Base-by-base conservation (phyloP, 2,113 vertebrate genomes). In the Sisor rabdophorus region DNA sequence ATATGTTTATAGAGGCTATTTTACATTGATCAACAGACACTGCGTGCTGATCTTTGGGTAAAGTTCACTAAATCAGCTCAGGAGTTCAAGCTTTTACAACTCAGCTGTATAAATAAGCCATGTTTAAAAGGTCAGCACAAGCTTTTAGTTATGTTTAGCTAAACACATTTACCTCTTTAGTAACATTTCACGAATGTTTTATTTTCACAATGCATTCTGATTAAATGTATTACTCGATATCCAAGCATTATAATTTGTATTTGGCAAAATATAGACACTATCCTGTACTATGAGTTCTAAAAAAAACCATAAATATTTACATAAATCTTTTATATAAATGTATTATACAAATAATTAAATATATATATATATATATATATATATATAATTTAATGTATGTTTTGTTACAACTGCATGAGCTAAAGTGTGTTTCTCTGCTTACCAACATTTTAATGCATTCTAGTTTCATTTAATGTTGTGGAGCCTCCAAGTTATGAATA, bases 21-120 rank as follows among this genome's bases (percentile, higher is more conserved):
- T 60, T 36, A 16, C 5, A 19, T 73, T 72, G 24, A 44, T 55
- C 30, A 44, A 72, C 70, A 58, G 56, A 30, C 32, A 13, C 71
- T 73, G 22, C 55, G 20, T 73, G 47, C 36, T 59, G 36, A 58
- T 28, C 5, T 20, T 17, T 60, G 40, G 16, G 12, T 58, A 73
- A 73, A 73, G 40, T 60, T 60, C 71, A 60, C 6, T 28, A 26
- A 73, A 36, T 48, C 13, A 26, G 11, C 28, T 73, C 22, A 60
- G 36, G 11, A 50, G 36, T 26, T 28, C 17, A 60, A 50, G 54
- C 55, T 59, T 48, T 73, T 24, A n/a, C 13, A 59, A 40, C 55
- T 73, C 36, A 50, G 22, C 48, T 48, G 40, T 10, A 44, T 59
- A 40, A 47, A 73, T 60, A 60, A 59, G n/a, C 56, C 10, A 28